Evolutionary conservation across 2,888 invertebrate genomes (phyloP), one percentile per base, ranked within the genome.

Genomic region (Machimus rusticus): DNA sequence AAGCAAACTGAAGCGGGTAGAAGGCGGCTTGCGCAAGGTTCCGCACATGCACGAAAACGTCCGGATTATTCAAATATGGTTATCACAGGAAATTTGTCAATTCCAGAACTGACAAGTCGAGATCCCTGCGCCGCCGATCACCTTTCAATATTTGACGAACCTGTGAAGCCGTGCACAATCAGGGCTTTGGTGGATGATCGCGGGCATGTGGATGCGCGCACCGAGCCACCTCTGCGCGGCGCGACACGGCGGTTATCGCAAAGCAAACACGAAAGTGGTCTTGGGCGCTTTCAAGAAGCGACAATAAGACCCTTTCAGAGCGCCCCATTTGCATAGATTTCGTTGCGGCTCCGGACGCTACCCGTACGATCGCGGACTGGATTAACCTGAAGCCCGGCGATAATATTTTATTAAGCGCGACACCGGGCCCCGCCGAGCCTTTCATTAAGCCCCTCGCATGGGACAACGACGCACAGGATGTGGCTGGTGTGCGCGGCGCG

Each of bases 61-160:
- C 37, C 37, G 34, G n/a, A 79, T 66, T 66, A 66, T 66, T 23
- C 19, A 66, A 66, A 66, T 66, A 66, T 23, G 28, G 23, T 55
- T 79, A 79, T 79, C 79, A 79, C 79, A 79, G 79, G 79, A 79
- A 79, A 51, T 84, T 39, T 84, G 57, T 84, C 66, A 37, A 84
- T 66, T 84, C 37, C 82, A 66, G 8, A 66, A 37, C 46, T 39
- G 82, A 66, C 57, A 66, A 66, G 9, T 66, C 66, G 4, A 28
- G 8, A 66, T 12, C 28, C 66, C 66, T 66, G 51, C 28, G 66
- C 19, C 55, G 43, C 55, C 66, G 66, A 66, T 66, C 66, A 84
- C 82, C 82, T 84, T 84, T 84, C 57, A 66, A 84, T 84, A 39
- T 66, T 84, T 46, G 46, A 66, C 82, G 37, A 84, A 84, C 82